These are phyloP conservation scores for Agrochola macilenta DNA, from an alignment of 2,888 invertebrate species.

Conservation along the genomic window DNA sequence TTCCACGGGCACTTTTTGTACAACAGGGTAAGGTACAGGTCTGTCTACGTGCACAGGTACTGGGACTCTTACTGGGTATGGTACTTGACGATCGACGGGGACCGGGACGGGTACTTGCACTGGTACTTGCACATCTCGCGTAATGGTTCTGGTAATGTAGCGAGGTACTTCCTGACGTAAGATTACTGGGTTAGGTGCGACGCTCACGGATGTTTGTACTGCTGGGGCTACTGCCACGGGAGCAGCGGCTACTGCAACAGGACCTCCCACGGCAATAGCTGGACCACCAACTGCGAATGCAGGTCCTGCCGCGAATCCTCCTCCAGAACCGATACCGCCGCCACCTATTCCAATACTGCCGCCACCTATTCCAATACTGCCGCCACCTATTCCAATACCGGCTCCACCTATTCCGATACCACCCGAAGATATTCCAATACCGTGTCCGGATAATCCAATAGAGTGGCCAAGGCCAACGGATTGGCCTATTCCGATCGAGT, in stretches of 20 bases:
- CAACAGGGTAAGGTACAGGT: conserved; percentile 88
- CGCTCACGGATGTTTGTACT: conserved; percentile 83
- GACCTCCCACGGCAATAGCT: conserved; percentile 63
- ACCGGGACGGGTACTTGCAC: conserved; percentile 89
- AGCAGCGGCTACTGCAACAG: conserved; percentile 66
- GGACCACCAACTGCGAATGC: conserved; percentile 57
- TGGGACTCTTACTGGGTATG: conserved; percentile 88
- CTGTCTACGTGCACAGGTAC: conserved; percentile 89
- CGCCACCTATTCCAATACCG: too few species aligned
- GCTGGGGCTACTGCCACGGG: conserved; percentile 72
- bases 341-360: conserved; percentile 34
- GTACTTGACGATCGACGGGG: conserved; percentile 86
- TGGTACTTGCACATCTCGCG: conserved; percentile 85
- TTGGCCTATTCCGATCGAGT: conserved; percentile 56
- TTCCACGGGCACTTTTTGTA: conserved; percentile 89
- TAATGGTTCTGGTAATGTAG: conserved; percentile 86
- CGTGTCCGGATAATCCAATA: conserved; percentile 51
- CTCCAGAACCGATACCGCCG: conserved; percentile 42
- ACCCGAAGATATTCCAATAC: conserved; percentile 51
- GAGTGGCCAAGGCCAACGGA: conserved; percentile 53
- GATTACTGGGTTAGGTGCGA: conserved; percentile 86
- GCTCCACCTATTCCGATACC: conserved; percentile 23
- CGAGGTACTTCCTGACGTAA: conserved; percentile 86
- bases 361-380: conserved; percentile 26
- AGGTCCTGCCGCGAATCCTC: conserved; percentile 43